A percentile compares a stretch with the other conserved stretches of the same genome.
These are phyloP conservation scores for Gadopsis bispinosus DNA, from an alignment of 2,797 vertebrate genomes.

Conservation along the genomic window DNA sequence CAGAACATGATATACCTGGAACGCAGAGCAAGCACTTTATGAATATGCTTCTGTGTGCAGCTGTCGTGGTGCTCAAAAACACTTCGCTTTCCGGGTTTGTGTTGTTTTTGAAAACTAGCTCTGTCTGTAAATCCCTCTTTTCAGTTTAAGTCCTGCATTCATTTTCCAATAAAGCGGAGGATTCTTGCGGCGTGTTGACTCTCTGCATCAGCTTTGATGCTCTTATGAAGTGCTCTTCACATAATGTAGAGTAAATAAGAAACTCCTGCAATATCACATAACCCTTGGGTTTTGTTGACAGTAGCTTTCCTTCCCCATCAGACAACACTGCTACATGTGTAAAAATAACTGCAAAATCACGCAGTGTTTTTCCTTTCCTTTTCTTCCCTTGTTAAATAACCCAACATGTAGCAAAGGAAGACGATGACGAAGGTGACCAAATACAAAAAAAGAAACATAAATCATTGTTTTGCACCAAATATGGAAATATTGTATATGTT, in stretches of 20 bases:
- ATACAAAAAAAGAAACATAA: neutral
- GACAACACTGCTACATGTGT: neutral
- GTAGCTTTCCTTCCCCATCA: neutral
- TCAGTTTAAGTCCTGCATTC: slow-evolving; percentile 27
- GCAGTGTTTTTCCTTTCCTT: neutral
- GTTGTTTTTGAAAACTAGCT: slow-evolving; percentile 62
- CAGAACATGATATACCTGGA: slow-evolving; percentile 66
- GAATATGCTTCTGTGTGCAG: slow-evolving; percentile 82
- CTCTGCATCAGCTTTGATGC: slow-evolving; percentile 14
- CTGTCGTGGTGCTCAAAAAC: slow-evolving; percentile 67
- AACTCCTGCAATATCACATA: neutral
- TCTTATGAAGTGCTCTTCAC: slow-evolving; percentile 19
- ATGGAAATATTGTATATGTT: neutral
- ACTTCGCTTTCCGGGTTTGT: slow-evolving; percentile 57
- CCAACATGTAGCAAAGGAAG: neutral
- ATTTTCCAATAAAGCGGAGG: slow-evolving; percentile 33
- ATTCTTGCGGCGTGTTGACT: slow-evolving; percentile 35
- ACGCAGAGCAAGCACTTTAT: slow-evolving; percentile 66
- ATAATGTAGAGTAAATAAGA: neutral
- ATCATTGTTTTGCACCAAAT: neutral
- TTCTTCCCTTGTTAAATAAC: neutral
- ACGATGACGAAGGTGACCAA: neutral
- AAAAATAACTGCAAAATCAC: neutral
- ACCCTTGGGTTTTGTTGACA: neutral
- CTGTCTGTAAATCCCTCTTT: slow-evolving; percentile 39